phyloP scores from a whole-genome alignment of 1,140 invertebrate species.

The Temnothorax curvispinosus region DNA sequence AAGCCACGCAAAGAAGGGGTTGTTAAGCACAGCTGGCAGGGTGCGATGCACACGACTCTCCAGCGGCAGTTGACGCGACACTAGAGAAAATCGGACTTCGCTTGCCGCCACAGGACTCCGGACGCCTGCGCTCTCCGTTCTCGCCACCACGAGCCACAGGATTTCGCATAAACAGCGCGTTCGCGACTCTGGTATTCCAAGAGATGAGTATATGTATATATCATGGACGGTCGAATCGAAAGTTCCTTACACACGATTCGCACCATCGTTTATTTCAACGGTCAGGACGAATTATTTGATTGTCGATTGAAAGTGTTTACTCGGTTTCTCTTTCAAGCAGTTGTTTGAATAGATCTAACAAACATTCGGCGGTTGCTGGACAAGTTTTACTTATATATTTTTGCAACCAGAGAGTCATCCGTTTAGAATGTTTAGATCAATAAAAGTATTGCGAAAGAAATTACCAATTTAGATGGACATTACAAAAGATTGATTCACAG shows the following conservation, averaged over 20 bases:
- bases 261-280: not conserved
- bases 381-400: not conserved
- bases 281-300: conserved; percentile 21
- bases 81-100: conserved; percentile 77
- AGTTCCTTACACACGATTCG: conserved; percentile 1
- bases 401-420: not conserved
- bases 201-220: not conserved
- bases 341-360: not conserved
- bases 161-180: conserved; percentile 57
- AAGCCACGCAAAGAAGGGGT: conserved; percentile 57
- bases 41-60: conserved; percentile 73
- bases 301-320: conserved; percentile 3
- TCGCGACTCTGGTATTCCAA: conserved; percentile 48
- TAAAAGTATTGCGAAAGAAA: not conserved
- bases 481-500: not conserved
- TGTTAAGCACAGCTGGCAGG: conserved; percentile 39
- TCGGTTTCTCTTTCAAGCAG: not conserved
- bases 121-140: conserved; percentile 79
- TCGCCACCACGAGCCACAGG: conserved; percentile 60
- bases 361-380: not conserved
- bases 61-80: conserved; percentile 82
- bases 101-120: conserved; percentile 76
- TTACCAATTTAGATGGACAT: not conserved
- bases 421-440: not conserved
- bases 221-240: not conserved